Base-by-base conservation (phyloP, 2,113 vertebrate species). In the Nerophis lumbriciformis region DNA sequence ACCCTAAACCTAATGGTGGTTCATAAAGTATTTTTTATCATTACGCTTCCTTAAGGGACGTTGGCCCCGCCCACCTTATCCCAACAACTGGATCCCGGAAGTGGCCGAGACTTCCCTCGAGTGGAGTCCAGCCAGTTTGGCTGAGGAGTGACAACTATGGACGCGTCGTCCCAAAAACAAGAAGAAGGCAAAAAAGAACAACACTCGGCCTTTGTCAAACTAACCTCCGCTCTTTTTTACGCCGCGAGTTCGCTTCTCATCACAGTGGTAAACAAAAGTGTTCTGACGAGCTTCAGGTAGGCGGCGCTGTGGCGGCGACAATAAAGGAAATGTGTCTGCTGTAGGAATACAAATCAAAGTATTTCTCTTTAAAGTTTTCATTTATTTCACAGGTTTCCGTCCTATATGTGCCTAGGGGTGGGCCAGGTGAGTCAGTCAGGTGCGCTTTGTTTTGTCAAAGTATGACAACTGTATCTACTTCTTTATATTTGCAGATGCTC, bases 251-350 rank as follows among this genome's bases (percentile, higher is more conserved):
- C 95, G 21, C 92, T 96, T 65, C 67, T 94, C 0, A 90, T 93
- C 9, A 92, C 94, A 63, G 83, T 95, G 75, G 87, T 96, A 49
- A 98, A 97, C 85, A 96, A 98, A 86, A 77, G 87, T 2, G 88
- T 97, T 70, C 80, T 97, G 66, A 96, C 94, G 14, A 79, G 88
- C 42, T 93, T 91, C 88, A 89, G 93, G 94, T 96, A 80, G 86
- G 93, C 52, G 21, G 37, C n/a, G 47, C 36, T 15, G 12, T 51
- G 14, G 35, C 21, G 13, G 11, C 13, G 8, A n/a, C 53, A 9
- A 21, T n/a, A 19, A 4, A 8, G 48, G 48, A n/a, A 15, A 50
- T 19, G 28, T 28, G 28, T 28, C 28, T 28, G 28, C 28, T 19
- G 13, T 37, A 38, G 8, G 12, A 38, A 35, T 28, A 15, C 6